Percentiles rank a stretch among this genome's conserved stretches.
These are phyloP conservation scores for Danio kyathit DNA, from an alignment of 2,797 vertebrate species.

Conservation along the genomic window DNA sequence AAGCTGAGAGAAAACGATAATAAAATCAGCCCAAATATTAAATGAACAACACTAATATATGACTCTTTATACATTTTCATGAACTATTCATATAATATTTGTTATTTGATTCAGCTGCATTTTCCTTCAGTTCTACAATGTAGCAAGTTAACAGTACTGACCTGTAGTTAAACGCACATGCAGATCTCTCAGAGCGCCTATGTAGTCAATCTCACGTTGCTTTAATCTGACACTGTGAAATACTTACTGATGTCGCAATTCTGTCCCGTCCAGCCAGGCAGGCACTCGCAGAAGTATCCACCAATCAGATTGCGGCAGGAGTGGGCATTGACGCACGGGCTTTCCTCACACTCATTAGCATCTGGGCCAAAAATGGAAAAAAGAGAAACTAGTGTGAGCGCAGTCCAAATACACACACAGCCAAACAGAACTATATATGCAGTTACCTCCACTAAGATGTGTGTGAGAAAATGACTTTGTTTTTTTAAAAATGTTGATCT, in stretches of 20 bases:
- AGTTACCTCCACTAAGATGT: too few species aligned
- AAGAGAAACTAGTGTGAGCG: conserved; percentile 16
- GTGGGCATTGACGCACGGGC: conserved; percentile 95
- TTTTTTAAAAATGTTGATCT: too few species aligned
- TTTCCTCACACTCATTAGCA: conserved; percentile 95
- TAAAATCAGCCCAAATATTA: not conserved
- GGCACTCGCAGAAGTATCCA: conserved; percentile 96
- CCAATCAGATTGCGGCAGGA: conserved; percentile 98
- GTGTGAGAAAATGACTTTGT: too few species aligned
- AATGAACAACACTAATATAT: not conserved
- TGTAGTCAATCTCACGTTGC: not conserved
- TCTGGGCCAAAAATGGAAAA: conserved; percentile 75
- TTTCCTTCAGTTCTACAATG: too few species aligned
- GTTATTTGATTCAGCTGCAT: too few species aligned
- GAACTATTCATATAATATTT: too few species aligned
- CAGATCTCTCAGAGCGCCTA: not conserved
- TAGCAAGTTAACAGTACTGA: too few species aligned
- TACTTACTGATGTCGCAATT: conserved; percentile 93
- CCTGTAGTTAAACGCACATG: too few species aligned
- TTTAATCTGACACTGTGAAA: not conserved
- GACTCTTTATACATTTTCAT: too few species aligned
- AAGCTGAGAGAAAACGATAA: not conserved
- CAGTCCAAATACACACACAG: conserved; percentile 4
- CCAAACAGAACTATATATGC: not conserved
- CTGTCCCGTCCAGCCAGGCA: conserved; percentile 93